Evolutionary conservation across 2,888 invertebrate species (phyloP), one percentile per base, ranked within the genome.

Genomic region (Pristionchus entomophagus): DNA sequence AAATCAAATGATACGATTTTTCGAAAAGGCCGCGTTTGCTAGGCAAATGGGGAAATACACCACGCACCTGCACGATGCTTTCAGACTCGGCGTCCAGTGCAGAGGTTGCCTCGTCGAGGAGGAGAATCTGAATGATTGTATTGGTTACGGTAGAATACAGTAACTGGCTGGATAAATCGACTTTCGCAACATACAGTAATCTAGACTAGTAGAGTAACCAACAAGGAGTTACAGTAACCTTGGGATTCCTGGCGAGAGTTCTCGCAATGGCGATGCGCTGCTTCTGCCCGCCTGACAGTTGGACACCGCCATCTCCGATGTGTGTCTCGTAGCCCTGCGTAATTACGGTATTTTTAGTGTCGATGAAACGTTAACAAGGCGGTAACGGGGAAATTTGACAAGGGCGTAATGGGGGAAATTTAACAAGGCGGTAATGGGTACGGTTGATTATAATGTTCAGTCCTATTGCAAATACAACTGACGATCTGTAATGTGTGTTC

Each of bases 221-320:
- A 51, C 22, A 51, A 17, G 12, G 17, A 51, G 12, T 1, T 51
- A 1, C 51, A 51, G 19, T 45, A 59, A 84, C 83, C 83, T 84
- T 84, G 45, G 83, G 83, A 65, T 84, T 84, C 32, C 83, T 49
- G 17, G 83, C 83, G 26, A 84, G 83, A 14, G 87, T 86, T 32
- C 87, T 80, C 0, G 87, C 87, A 19, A 87, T 86, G 0, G 87
- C 87, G 29, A 87, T 86, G 8, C 89, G 83, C 65, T 89, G 89
- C 77, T 88, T 89, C 73, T 88, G 89, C 0, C 89, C 89, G 2
- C 89, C 89, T 8, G 87, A 87, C 29, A 89, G 49, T 45, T 89
- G 88, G 14, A 89, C 87, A 17, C 89, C 89, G 12, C 89, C 89
- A 17, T 89, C 89, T 19, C 89, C 89, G 51, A 89, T 89, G 19